Base-by-base conservation (phyloP, 2,113 vertebrate genomes). In the Cariama cristata region DNA sequence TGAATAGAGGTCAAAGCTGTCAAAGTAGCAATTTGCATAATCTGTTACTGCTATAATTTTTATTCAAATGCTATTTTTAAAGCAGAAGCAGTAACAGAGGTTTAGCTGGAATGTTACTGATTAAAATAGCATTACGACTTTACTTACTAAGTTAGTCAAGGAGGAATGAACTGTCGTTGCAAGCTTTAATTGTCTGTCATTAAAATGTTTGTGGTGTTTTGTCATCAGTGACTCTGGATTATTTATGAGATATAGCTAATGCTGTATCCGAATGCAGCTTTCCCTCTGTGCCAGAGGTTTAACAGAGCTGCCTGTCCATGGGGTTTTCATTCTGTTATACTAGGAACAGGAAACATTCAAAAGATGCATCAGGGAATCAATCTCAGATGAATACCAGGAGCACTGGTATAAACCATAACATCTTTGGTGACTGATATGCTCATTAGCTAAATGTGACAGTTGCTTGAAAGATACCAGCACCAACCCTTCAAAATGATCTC, bases 111-210 rank as follows among this genome's bases (percentile, higher is more conserved):
- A 91, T 58, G 35, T 45, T 93, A 89, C 27, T 47, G 49, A 91
- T 93, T 83, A 95, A 93, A 93, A 82, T 26, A 86, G 52, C 50
- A 42, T 63, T 91, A 79, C 47, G n/a, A 92, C 83, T 89, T 86
- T 91, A 91, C 90, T 94, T 75, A 72, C 44, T 66, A 67, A 79
- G 45, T 68, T 85, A 84, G 38, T 68, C 30, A 83, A 93, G 76
- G 94, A 96, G 66, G 47, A 80, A 91, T 35, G 59, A 94, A 94
- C 30, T 76, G 56, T 72, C 17, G 7, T 35, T 79, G 49, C 45
- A 95, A 85, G 79, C 50, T 87, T 91, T 93, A 96, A 84, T 42
- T 94, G 72, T 42, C 60, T 52, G 66, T 76, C 77, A 80, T 63
- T 79, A 92, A 84, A 94, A 88, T 64, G 63, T 47, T 28, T 85